phyloP scores from a whole-genome alignment of 64 coral and sea anemone genomes.

The Porites australiensis region DNA sequence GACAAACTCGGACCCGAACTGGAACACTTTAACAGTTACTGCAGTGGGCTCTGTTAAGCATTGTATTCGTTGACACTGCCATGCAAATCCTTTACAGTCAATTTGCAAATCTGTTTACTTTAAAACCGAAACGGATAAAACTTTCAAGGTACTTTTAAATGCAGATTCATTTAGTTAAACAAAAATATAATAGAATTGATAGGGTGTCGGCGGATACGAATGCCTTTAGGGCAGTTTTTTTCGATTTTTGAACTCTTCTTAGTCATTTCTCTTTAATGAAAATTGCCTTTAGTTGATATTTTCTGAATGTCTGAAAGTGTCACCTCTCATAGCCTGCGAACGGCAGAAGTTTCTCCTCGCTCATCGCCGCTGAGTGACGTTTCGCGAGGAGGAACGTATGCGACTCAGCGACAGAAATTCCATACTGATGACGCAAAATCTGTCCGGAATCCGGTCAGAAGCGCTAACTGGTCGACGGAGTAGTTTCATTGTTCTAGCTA shows the following conservation, averaged over 20 bases:
- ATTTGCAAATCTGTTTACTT: background rate
- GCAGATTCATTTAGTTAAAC: background rate
- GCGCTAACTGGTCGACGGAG: no score
- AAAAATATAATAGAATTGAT: background rate
- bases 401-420: no score
- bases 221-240: background rate
- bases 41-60: background rate
- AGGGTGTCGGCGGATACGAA: background rate
- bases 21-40: background rate
- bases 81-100: background rate
- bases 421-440: no score
- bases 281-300: no score
- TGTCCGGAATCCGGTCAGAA: no score
- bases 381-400: no score
- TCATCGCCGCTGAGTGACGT: no score
- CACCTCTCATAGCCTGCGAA: no score
- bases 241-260: background rate
- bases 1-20: background rate
- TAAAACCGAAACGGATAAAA: background rate
- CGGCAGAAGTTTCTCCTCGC: no score
- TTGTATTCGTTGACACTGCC: background rate
- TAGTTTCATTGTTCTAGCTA: no score
- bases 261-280: background rate
- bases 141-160: background rate
- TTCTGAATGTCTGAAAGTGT: no score